Evolutionary conservation across 2,888 invertebrate species (phyloP).

Genomic region (Caenorhabditis sp.): DNA sequence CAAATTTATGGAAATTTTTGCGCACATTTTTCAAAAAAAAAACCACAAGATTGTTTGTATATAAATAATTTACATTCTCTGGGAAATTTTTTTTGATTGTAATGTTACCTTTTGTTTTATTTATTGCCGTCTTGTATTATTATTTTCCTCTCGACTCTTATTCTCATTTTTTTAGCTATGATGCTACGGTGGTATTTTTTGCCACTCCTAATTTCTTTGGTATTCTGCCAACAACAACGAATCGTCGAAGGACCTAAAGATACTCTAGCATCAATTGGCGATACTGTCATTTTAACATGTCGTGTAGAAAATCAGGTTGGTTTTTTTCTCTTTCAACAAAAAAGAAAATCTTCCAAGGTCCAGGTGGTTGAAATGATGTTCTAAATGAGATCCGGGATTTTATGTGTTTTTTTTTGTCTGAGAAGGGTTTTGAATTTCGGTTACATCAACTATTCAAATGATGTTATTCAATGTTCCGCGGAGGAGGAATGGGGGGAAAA

Average conservation of each 20-base stretch:
- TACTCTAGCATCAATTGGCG: constrained; percentile 49
- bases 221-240: constrained; percentile 38
- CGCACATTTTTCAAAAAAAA: not conserved
- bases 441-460: not conserved
- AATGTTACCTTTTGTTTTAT: not conserved
- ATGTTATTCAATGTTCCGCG: not conserved
- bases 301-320: constrained; percentile 65
- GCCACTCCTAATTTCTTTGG: constrained; percentile 35
- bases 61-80: constrained; percentile 3
- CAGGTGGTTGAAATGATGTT: not conserved
- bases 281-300: constrained; percentile 59
- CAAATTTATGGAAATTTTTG: no score
- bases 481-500: not conserved
- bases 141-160: not conserved
- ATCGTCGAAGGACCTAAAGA: constrained; percentile 58
- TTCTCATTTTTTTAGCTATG: not conserved
- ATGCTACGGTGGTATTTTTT: constrained; percentile 35
- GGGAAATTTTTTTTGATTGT: not conserved
- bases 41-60: no score
- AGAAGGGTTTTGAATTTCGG: not conserved
- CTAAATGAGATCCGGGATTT: constrained; percentile 1
- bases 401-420: not conserved
- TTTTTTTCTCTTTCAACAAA: constrained; percentile 3
- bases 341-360: not conserved
- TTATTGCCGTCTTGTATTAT: not conserved